Conservation (phyloP, 2,113 vertebrate genomes). For the Phylloscopus whistleri region DNA sequence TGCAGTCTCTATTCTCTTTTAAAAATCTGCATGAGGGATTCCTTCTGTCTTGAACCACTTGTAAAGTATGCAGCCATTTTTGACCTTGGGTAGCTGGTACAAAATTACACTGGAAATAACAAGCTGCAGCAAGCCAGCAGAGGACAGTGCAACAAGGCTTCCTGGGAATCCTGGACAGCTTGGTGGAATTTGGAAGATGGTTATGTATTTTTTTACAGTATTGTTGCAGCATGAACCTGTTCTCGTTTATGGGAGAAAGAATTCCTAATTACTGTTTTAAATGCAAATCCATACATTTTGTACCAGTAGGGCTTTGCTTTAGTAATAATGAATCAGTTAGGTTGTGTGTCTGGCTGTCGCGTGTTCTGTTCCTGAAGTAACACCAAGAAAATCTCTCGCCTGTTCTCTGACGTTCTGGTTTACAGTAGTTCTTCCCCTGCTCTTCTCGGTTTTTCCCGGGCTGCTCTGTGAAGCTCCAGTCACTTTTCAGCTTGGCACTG, state of each 20-base stretch:
- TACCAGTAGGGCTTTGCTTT: conserved; percentile 39
- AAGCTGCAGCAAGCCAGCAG: conserved; percentile 62
- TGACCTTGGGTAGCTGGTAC: conserved; percentile 63
- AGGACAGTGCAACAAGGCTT: conserved; percentile 63
- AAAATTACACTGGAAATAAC: conserved; percentile 66
- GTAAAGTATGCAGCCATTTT: conserved; percentile 64
- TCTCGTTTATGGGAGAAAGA: conserved; percentile 39
- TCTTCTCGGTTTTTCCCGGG: not conserved
- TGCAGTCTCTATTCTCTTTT: conserved; percentile 62
- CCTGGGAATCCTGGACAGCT: conserved; percentile 61
- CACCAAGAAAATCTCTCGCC: not conserved
- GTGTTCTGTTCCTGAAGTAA: conserved; percentile 13
- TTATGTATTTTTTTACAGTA: conserved; percentile 53
- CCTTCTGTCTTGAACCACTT: conserved; percentile 66
- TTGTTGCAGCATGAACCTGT: conserved; percentile 37
- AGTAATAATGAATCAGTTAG: conserved; percentile 16
- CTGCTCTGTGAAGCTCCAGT: not conserved
- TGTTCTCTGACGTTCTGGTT: not conserved
- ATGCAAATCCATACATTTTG: conserved; percentile 52
- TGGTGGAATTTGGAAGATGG: conserved; percentile 58
- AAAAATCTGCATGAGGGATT: conserved; percentile 69
- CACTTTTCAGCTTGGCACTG: not conserved
- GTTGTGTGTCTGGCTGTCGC: not conserved
- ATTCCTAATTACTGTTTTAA: conserved; percentile 47
- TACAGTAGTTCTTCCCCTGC: not conserved